These are phyloP conservation scores for Eupelmus urozonus DNA, from an alignment of 2,888 invertebrate species.

Conservation along the genomic window DNA sequence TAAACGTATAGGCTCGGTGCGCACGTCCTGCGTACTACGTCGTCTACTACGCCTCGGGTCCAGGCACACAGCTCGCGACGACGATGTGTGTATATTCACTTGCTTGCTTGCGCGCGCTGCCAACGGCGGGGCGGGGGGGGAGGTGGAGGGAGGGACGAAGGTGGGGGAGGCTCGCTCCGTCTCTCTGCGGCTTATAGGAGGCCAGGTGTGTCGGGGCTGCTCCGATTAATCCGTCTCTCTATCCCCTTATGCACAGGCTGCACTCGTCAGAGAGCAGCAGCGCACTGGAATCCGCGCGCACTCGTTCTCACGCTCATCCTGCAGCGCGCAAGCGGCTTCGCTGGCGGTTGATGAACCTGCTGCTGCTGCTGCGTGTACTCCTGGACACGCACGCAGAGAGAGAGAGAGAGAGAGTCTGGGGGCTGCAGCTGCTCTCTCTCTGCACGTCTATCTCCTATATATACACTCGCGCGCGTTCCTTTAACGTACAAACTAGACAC, in stretches of 20 bases:
- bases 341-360: slow-evolving; percentile 38
- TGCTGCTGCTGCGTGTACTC: not conserved
- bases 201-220: not conserved
- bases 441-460: not conserved
- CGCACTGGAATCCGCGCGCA: not conserved
- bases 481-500: not conserved
- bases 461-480: slow-evolving; percentile 17
- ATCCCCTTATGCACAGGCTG: not conserved
- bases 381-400: not conserved
- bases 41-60: not conserved
- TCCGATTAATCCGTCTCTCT: not conserved
- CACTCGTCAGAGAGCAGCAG: not conserved
- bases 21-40: not conserved
- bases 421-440: not conserved
- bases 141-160: not conserved
- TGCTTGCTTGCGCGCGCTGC: too few relatives aligned
- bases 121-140: too few relatives aligned
- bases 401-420: not conserved
- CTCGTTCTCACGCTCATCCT: not conserved
- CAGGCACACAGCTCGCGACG: too few relatives aligned
- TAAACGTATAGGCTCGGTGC: not conserved
- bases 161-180: too few relatives aligned
- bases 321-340: not conserved
- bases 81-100: too few relatives aligned
- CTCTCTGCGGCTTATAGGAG: too few relatives aligned